These are phyloP conservation scores for Abramis brama DNA, from an alignment of 2,113 vertebrate species.

Conservation along the genomic window DNA sequence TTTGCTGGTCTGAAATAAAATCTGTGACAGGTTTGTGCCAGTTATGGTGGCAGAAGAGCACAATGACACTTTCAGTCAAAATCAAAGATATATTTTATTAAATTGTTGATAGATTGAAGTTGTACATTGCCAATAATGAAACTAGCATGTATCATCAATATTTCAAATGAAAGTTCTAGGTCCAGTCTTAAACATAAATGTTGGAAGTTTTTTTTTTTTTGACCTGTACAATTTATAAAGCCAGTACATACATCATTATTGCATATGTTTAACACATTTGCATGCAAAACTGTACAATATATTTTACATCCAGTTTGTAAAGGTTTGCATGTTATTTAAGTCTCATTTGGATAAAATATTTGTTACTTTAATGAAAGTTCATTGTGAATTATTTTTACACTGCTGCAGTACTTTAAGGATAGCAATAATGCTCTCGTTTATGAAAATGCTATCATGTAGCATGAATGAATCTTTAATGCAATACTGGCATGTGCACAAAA, in stretches of 20 bases:
- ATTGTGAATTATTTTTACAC: slow-evolving; percentile 53
- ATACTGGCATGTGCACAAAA: slow-evolving; percentile 12
- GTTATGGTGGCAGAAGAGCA: slow-evolving; percentile 42
- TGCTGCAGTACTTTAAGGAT: slow-evolving; percentile 39
- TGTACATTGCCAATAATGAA: slow-evolving; percentile 24
- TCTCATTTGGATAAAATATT: slow-evolving; percentile 39
- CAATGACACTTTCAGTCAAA: slow-evolving; percentile 49
- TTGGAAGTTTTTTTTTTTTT: not conserved
- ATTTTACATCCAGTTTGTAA: slow-evolving; percentile 51
- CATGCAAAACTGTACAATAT: slow-evolving; percentile 58
- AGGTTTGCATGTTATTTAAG: slow-evolving; percentile 67
- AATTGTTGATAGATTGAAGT: slow-evolving; percentile 11
- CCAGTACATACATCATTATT: not conserved
- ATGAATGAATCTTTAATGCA: not conserved
- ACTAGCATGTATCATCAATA: not conserved
- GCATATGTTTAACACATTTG: slow-evolving; percentile 56
- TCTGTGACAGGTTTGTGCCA: slow-evolving; percentile 16
- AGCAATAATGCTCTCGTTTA: slow-evolving; percentile 47
- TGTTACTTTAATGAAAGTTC: slow-evolving; percentile 49
- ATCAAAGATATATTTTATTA: slow-evolving; percentile 41
- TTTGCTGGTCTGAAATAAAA: slow-evolving; percentile 72
- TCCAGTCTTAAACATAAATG: not conserved
- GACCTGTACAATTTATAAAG: not conserved
- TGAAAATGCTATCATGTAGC: slow-evolving; percentile 8
- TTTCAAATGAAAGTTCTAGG: not conserved